phyloP scores from a whole-genome alignment of 2,797 vertebrate genomes.

The Acanthopagrus latus region DNA sequence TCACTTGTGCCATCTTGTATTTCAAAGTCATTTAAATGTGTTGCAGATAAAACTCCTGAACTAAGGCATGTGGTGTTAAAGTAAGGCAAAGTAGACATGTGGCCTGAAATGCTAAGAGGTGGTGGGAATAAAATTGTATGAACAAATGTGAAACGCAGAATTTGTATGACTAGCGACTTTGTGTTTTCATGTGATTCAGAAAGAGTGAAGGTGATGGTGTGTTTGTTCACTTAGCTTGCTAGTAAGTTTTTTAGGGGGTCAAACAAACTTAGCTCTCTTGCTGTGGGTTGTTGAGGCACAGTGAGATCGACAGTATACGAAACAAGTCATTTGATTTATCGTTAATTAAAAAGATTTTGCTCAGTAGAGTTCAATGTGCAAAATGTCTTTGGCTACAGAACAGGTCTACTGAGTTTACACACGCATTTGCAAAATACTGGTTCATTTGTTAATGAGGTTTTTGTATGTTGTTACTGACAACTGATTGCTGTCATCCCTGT shows the following conservation, averaged over 20 bases:
- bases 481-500: neutral
- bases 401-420: neutral
- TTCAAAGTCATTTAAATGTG: neutral
- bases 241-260: neutral
- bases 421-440: neutral
- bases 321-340: neutral
- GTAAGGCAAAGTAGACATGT: no score
- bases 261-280: neutral
- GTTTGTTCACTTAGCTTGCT: neutral
- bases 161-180: no score
- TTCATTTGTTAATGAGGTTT: neutral
- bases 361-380: neutral
- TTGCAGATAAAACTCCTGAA: neutral
- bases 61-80: no score
- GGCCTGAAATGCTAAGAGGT: neutral
- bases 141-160: no score
- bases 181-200: neutral
- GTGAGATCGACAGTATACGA: no score
- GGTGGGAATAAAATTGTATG: no score
- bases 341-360: neutral
- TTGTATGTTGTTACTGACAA: neutral
- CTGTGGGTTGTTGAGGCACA: neutral
- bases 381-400: neutral
- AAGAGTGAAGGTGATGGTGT: neutral
- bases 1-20: neutral